phyloP scores from a whole-genome alignment of 2,113 vertebrate species.

The Centrocercus urophasianus region DNA sequence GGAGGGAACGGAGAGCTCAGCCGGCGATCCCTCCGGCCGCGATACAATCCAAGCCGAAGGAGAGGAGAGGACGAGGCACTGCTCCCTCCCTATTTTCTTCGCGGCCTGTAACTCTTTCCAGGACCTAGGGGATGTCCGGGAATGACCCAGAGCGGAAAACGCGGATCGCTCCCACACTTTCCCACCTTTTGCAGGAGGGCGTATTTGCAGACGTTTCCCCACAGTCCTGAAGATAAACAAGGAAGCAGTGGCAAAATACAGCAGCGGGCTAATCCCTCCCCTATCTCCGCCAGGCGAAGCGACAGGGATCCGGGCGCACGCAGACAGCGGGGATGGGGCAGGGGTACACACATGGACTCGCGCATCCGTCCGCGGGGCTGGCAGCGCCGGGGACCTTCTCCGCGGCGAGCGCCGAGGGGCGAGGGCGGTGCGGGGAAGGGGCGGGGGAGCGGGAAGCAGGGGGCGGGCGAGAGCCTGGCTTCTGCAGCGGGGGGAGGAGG shows the following conservation, averaged over 20 bases:
- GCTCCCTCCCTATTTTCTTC: neutral
- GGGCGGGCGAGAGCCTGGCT: neutral
- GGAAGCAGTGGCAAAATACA: neutral
- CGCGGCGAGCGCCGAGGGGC: neutral
- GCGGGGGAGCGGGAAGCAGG: neutral
- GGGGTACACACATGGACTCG: neutral
- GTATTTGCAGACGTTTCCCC: neutral
- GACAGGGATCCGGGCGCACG: neutral
- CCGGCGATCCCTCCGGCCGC: neutral
- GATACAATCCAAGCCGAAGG: neutral
- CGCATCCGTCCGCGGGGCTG: neutral
- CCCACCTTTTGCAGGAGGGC: neutral
- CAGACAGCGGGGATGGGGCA: neutral
- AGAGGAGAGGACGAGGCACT: neutral
- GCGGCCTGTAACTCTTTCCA: neutral
- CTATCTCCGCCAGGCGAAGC: neutral
- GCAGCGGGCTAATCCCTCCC: neutral
- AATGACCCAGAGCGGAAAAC: neutral
- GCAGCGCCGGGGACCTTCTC: neutral
- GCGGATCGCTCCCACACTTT: neutral
- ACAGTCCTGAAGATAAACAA: neutral
- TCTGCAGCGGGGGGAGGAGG: conserved; percentile 37
- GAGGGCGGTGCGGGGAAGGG: neutral
- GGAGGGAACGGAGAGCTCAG: neutral
- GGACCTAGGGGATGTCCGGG: neutral